These are phyloP conservation scores for Blennius ocellaris DNA, from an alignment of 2,113 vertebrate genomes.

Conservation along the genomic window DNA sequence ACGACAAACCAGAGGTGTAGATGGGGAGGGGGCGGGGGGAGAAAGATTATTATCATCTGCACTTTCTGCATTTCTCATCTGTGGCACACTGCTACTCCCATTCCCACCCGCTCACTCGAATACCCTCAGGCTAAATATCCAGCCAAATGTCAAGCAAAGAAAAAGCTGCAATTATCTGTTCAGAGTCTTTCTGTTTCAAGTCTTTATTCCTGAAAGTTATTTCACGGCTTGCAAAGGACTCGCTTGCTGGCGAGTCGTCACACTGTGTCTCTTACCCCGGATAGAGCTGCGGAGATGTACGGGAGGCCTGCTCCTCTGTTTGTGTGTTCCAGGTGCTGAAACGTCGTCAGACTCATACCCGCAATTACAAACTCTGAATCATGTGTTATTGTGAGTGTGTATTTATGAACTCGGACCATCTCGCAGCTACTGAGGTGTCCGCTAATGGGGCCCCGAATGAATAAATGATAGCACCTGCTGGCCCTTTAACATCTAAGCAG, in stretches of 20 bases:
- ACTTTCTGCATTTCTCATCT: constrained; percentile 30
- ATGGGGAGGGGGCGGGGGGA: constrained; percentile 10
- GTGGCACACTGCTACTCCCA: constrained; percentile 23
- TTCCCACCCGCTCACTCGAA: constrained; percentile 50
- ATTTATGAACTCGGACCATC: not conserved
- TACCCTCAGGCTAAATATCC: constrained; percentile 59
- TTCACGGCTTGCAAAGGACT: constrained; percentile 9
- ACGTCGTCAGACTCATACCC: not conserved
- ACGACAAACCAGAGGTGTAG: constrained; percentile 30
- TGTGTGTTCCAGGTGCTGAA: not conserved
- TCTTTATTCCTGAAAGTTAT: constrained; percentile 40
- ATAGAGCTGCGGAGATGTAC: constrained; percentile 4
- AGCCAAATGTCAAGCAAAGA: constrained; percentile 61
- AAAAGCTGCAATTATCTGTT: constrained; percentile 58
- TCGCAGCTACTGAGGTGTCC: not conserved
- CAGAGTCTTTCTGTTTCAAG: constrained; percentile 40
- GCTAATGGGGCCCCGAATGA: constrained; percentile 27
- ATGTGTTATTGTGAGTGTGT: constrained; percentile 1
- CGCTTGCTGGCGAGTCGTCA: not conserved
- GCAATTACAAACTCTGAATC: constrained; percentile 25
- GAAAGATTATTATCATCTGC: constrained; percentile 45
- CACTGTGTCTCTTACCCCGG: constrained; percentile 7
- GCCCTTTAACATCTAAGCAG: constrained; percentile 2
- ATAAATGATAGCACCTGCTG: constrained; percentile 32
- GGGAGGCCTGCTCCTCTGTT: not conserved